Evolutionary conservation across 2,113 vertebrate genomes (phyloP).

Genomic region (Scartelaos histophorus): DNA sequence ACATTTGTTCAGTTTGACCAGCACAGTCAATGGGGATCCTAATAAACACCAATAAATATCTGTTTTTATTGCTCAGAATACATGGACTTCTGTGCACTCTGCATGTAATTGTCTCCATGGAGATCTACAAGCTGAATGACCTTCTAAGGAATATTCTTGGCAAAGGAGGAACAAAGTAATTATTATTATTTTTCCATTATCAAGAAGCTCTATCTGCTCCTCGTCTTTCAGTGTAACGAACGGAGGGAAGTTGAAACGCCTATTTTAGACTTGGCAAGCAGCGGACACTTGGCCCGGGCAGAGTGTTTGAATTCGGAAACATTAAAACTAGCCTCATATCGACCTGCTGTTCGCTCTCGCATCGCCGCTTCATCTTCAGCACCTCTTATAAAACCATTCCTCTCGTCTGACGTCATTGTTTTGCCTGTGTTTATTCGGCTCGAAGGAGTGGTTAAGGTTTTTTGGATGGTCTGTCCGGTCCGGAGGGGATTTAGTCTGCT

Average conservation of each 20-base stretch:
- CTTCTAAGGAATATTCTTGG: too few relatives aligned
- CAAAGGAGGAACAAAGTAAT: not conserved
- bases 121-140: too few relatives aligned
- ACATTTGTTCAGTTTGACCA: too few relatives aligned
- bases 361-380: constrained; percentile 49
- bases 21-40: too few relatives aligned
- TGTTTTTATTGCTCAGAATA: not conserved
- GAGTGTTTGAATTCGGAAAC: constrained; percentile 53
- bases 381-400: constrained; percentile 25
- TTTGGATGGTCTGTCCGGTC: constrained; percentile 11
- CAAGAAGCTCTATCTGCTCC: constrained; percentile 13
- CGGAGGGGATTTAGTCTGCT: not conserved
- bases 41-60: too few relatives aligned
- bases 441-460: constrained; percentile 25
- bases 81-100: not conserved
- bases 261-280: constrained; percentile 67
- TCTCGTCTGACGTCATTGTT: constrained; percentile 14
- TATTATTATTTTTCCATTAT: not conserved
- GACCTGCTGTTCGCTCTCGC: constrained; percentile 63
- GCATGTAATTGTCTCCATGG: too few relatives aligned
- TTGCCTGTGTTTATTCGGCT: constrained; percentile 9
- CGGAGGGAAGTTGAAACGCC: constrained; percentile 67
- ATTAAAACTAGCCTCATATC: constrained; percentile 50
- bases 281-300: constrained; percentile 51
- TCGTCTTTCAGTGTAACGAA: constrained; percentile 58